Evolutionary conservation across 1,140 invertebrate genomes (phyloP).

Genomic region (Magallana ariakensis): DNA sequence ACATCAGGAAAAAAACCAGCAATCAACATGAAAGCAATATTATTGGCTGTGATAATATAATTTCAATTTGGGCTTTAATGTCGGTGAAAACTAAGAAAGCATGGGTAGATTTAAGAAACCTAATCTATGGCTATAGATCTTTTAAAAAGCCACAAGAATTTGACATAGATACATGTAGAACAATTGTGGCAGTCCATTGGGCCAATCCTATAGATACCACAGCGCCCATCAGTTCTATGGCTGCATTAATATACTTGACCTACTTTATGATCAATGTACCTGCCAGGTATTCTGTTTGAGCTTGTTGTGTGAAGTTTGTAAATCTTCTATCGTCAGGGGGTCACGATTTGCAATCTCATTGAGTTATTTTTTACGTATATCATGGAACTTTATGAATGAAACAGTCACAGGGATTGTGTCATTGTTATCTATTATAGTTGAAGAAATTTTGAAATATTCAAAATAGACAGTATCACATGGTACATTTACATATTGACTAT

Average conservation of each 20-base stretch:
- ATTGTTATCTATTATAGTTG: neutral
- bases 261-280: conserved; percentile 7
- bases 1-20: neutral
- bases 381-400: neutral
- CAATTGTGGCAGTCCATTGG: neutral
- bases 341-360: neutral
- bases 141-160: neutral
- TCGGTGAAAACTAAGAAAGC: neutral
- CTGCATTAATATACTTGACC: conserved; percentile 25
- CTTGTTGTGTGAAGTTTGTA: conserved; percentile 6
- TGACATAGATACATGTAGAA: neutral
- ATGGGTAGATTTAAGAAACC: neutral
- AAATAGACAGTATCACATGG: neutral
- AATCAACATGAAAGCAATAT: conserved; percentile 13
- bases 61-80: neutral
- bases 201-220: conserved; percentile 18
- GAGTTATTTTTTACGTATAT: neutral
- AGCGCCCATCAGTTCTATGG: conserved; percentile 4
- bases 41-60: neutral
- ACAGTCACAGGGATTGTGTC: neutral
- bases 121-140: too few relatives aligned
- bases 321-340: neutral
- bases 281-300: neutral
- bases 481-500: neutral
- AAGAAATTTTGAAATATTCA: conserved; percentile 13